Percentiles rank a stretch among this genome's conserved stretches.
Evolutionary conservation across 1,140 invertebrate species (phyloP).

Genomic region (Steinernema feltiae): DNA sequence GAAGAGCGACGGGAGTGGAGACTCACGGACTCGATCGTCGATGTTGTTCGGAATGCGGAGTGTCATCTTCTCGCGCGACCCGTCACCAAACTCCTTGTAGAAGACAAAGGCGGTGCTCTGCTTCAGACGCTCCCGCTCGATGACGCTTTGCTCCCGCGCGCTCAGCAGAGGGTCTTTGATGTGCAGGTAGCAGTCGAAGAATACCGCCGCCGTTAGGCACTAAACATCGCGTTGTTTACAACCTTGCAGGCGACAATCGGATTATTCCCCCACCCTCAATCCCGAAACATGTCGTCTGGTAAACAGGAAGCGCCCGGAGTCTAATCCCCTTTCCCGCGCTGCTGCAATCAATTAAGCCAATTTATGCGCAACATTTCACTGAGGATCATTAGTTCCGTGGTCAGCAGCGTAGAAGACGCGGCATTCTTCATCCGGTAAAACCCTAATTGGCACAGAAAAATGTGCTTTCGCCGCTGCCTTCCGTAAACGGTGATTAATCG

Average conservation of each 20-base stretch:
- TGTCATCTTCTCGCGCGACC: neutral
- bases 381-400: too few relatives aligned
- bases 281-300: too few relatives aligned
- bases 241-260: neutral
- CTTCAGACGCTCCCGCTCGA: neutral
- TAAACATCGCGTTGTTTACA: neutral
- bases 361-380: too few relatives aligned
- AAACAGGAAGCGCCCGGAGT: too few relatives aligned
- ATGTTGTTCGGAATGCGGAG: neutral
- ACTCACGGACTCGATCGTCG: neutral
- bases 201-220: neutral
- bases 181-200: slow-evolving; percentile 8
- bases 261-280: too few relatives aligned
- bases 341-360: too few relatives aligned
- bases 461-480: too few relatives aligned
- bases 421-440: too few relatives aligned
- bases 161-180: neutral
- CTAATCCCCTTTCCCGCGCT: too few relatives aligned
- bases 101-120: neutral
- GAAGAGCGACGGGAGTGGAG: neutral
- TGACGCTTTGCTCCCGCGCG: neutral
- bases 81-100: neutral
- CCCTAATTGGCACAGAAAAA: too few relatives aligned
- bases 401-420: too few relatives aligned
- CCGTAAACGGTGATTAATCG: too few relatives aligned